Base-by-base conservation (phyloP, 2,113 vertebrate genomes). In the Hylia prasina region DNA sequence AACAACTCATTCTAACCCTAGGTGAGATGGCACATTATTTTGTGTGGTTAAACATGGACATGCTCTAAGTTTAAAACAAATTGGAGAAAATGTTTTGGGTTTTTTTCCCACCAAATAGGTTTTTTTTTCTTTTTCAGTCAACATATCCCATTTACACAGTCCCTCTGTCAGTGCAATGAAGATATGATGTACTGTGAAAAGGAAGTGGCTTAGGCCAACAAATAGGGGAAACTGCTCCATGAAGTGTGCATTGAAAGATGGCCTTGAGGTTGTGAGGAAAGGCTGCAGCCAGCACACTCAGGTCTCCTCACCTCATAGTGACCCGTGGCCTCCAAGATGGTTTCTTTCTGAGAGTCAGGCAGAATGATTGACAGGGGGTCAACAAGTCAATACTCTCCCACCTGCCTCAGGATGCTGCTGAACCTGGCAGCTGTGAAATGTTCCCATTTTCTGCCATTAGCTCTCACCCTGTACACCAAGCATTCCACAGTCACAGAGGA, bases 41-140 rank as follows among this genome's bases (percentile, higher is more conserved):
- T 64, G 4, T 44, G 23, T 20, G 19, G 7, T 19, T 51, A 22
- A 64, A 27, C 9, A 8, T 3, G 12, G 24, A 24, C 18, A 19
- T 33, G 6, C 5, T 58, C 39, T 39, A 37, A 66, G 27, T 80
- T 86, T 53, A 39, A 77, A 80, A 56, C 15, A 44, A 27, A 8
- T 35, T 8, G 33, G 27, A 51, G 19, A 42, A 82, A 76, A 42
- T 10, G 1, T 37, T 54, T 64, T 30, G 13, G 8, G 0, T 0
- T 30, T 39, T 4, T 4, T 7, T 66, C 58, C 21, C 23, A 31
- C 25, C 31, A 42, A 66, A n/a, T 4, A 19, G 5, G 2, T 15
- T 45, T 39, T 24, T 18, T 22, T 27, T 27, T 2, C 0, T 42
- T 88, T 71, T 68, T 50, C 17, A 21, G 31, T 13, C 7, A 12